These are phyloP conservation scores for Drosophila quasianomalipes DNA, from an alignment of 2,888 invertebrate species.

Conservation along the genomic window DNA sequence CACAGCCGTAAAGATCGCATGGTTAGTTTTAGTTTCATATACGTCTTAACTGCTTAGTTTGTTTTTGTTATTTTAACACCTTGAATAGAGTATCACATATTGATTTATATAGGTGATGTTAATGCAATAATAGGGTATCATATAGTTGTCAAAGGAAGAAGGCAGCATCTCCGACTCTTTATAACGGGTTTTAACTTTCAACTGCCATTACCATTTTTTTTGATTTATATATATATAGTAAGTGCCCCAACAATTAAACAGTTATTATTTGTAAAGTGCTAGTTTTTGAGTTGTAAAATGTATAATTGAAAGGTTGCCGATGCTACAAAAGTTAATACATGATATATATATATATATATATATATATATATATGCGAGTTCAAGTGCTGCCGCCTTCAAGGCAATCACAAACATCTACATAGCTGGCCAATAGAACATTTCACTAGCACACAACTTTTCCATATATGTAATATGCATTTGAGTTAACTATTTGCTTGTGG, in stretches of 20 bases:
- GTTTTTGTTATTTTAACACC: not conserved
- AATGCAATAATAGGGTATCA: not conserved
- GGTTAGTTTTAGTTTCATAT: not conserved
- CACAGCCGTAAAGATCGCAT: not conserved
- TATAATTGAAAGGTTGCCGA: constrained; percentile 36
- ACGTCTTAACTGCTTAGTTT: not conserved
- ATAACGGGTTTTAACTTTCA: not conserved
- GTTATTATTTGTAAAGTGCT: constrained; percentile 23
- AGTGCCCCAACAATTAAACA: constrained; percentile 25
- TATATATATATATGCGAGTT: not conserved
- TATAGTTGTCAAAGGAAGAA: not conserved
- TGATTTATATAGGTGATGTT: not conserved
- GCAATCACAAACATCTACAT: constrained; percentile 18
- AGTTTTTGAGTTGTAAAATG: constrained; percentile 35
- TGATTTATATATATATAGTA: not conserved
- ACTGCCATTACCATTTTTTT: not conserved
- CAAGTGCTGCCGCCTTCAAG: constrained; percentile 11
- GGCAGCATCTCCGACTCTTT: not conserved
- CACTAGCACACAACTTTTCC: constrained; percentile 1
- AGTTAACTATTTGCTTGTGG: constrained; percentile 15
- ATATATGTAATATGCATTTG: constrained; percentile 20
- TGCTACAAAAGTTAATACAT: constrained; percentile 16
- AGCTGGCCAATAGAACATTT: constrained; percentile 23
- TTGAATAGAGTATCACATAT: not conserved
- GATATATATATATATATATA: constrained; percentile 6